Evolutionary conservation across 2,888 invertebrate species (phyloP).

Genomic region (Lumbricus terrestris): DNA sequence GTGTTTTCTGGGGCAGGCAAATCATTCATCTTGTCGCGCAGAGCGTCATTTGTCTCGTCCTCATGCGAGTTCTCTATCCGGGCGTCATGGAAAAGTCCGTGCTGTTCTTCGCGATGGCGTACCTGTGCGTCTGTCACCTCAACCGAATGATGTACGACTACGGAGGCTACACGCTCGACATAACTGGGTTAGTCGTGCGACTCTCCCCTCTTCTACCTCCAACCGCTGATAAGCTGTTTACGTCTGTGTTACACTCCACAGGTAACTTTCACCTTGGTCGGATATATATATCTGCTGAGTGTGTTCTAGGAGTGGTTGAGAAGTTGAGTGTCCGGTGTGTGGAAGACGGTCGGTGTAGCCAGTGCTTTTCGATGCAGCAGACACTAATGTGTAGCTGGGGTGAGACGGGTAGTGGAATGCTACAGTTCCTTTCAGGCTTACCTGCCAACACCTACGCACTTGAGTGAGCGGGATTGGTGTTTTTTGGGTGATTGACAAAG

Average conservation of each 20-base stretch:
- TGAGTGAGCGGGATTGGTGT: no score
- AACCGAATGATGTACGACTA: constrained; percentile 83
- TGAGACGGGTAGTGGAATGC: no score
- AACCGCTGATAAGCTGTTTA: background rate
- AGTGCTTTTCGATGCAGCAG: no score
- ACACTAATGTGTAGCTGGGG: no score
- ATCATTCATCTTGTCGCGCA: constrained; percentile 35
- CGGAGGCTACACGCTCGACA: constrained; percentile 83
- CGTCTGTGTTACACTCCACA: background rate
- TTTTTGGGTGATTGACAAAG: no score
- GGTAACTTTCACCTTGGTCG: background rate
- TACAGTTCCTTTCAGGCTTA: no score
- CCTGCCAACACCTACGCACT: no score
- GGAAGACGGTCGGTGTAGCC: no score
- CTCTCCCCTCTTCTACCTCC: background rate
- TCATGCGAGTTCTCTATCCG: constrained; percentile 32
- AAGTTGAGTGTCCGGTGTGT: no score
- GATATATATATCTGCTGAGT: background rate
- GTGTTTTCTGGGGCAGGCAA: constrained; percentile 33
- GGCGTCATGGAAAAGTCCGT: constrained; percentile 40
- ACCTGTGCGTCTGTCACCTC: constrained; percentile 83
- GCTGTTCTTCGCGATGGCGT: constrained; percentile 65
- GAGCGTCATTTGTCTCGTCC: constrained; percentile 32
- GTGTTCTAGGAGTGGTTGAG: background rate
- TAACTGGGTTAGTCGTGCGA: constrained; percentile 68